Conservation (phyloP, 1,140 invertebrate species). For the Glomeris maerens region DNA sequence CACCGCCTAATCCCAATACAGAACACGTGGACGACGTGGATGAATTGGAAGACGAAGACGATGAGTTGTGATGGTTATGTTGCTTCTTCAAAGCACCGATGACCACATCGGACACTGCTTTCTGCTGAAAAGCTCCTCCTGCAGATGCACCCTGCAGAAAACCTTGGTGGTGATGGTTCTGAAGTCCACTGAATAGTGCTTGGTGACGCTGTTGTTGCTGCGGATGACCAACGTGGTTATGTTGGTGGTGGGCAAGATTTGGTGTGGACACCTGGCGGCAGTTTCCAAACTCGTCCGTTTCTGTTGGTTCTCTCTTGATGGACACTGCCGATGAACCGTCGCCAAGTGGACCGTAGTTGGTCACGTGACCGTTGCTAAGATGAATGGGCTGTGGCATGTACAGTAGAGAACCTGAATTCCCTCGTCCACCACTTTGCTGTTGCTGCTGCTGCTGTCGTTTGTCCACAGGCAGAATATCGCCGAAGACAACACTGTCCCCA, state of each 20-base stretch:
- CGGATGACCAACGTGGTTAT: conserved; percentile 22
- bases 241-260: conserved; percentile 28
- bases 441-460: conserved; percentile 11
- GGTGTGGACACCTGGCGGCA: conserved; percentile 6
- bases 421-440: neutral
- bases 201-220: conserved; percentile 34
- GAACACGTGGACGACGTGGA: conserved; percentile 16
- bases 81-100: too few relatives aligned
- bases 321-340: conserved; percentile 33
- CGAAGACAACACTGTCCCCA: conserved; percentile 53
- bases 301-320: conserved; percentile 67
- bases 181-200: too few relatives aligned
- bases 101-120: too few relatives aligned
- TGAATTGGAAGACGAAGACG: conserved; percentile 16
- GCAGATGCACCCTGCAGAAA: too few relatives aligned
- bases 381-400: conserved; percentile 85
- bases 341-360: conserved; percentile 44
- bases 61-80: conserved; percentile 52
- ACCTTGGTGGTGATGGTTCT: too few relatives aligned
- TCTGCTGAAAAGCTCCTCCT: too few relatives aligned
- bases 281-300: conserved; percentile 40
- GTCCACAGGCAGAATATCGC: conserved; percentile 50
- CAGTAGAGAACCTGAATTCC: conserved; percentile 43
- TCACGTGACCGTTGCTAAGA: conserved; percentile 56
- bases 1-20: too few relatives aligned